Base-by-base conservation (phyloP, 2,888 invertebrate species). In the Podabrus alpinus region DNA sequence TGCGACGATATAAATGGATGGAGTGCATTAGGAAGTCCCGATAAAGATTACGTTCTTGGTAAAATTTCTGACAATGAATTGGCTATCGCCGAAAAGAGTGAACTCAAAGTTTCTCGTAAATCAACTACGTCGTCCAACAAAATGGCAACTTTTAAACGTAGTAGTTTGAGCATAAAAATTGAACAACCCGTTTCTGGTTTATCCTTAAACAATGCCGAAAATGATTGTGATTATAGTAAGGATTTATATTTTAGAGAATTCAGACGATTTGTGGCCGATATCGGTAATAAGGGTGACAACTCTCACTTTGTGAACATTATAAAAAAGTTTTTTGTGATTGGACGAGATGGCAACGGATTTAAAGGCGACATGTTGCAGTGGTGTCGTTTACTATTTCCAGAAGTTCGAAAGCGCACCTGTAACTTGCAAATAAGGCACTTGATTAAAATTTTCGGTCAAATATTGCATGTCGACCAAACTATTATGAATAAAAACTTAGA, bases 381-480 rank as follows among this genome's bases (percentile, higher is more conserved):
- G 95, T 92, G 96, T 84, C 93, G 94, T 82, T 87, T 97, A 79
- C 87, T 98, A 16, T 88, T 98, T 68, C 98, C 97, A 0, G 94
- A 93, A 66, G 93, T 93, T 21, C 90, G 92, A 13, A 96, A 97
- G 86, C 89, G 95, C 76, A 92, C 97, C 29, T 98, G 97, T 85
- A 97, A 98, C 88, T 88, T 98, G 67, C 96, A 97, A 88, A 96
- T 94, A 84, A 97, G 96, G 86, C 97, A 97, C 84, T 89, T 98
- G 70, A 89, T 97, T 0, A 97, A 98, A 87, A 87, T 97, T 62
- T 97, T 97, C 85, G 93, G 96, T 66, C 91, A 92, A 87, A 92
- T 97, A 76, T 94, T 97, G 80, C 87, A 89, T 3, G 90, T 90
- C 0, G 92, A 93, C 86, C 92, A 92, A 77, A 92, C 94, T 80